Conservation (phyloP, 2,797 vertebrate species). For the Notolabrus celidotus region DNA sequence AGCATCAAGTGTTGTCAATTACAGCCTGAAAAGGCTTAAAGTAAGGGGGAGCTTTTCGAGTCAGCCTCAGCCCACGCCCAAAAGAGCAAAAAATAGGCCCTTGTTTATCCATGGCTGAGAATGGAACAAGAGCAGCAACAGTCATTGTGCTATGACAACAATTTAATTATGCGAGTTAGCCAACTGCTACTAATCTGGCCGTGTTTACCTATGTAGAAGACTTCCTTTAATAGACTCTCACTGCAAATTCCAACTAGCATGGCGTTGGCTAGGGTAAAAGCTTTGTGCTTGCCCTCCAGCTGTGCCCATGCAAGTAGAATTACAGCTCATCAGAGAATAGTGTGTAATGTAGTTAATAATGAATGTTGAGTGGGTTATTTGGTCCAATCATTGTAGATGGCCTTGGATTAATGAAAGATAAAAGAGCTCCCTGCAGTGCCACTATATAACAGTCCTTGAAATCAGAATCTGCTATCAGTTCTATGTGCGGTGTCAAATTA, state of each 20-base stretch:
- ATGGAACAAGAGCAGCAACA: constrained; percentile 56
- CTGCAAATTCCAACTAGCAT: constrained; percentile 50
- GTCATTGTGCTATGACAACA: constrained; percentile 66
- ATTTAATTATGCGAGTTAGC: constrained; percentile 70
- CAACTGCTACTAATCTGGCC: constrained; percentile 75
- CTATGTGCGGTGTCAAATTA: constrained; percentile 20
- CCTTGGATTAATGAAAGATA: constrained; percentile 49
- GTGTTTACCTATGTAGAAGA: constrained; percentile 67
- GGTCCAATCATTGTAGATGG: constrained; percentile 36
- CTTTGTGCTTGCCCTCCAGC: constrained; percentile 54
- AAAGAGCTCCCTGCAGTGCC: constrained; percentile 36
- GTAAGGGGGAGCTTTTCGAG: constrained; percentile 47
- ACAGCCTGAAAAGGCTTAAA: constrained; percentile 71
- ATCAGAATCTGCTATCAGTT: constrained; percentile 42
- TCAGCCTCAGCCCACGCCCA: constrained; percentile 44
- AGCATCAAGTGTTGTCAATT: constrained; percentile 78
- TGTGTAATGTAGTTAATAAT: constrained; percentile 56
- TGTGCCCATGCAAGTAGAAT: constrained; percentile 54
- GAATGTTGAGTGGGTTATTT: constrained; percentile 51
- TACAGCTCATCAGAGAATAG: constrained; percentile 53
- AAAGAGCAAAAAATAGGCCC: constrained; percentile 60
- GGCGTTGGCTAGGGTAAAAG: constrained; percentile 44
- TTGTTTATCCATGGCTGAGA: constrained; percentile 64
- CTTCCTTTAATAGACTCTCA: constrained; percentile 70
- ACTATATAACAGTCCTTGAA: constrained; percentile 47